A percentile compares a stretch with the other conserved stretches of the same genome.
Evolutionary conservation across 2,797 vertebrate species (phyloP).

Genomic region (Leontocebus nigricollis): DNA sequence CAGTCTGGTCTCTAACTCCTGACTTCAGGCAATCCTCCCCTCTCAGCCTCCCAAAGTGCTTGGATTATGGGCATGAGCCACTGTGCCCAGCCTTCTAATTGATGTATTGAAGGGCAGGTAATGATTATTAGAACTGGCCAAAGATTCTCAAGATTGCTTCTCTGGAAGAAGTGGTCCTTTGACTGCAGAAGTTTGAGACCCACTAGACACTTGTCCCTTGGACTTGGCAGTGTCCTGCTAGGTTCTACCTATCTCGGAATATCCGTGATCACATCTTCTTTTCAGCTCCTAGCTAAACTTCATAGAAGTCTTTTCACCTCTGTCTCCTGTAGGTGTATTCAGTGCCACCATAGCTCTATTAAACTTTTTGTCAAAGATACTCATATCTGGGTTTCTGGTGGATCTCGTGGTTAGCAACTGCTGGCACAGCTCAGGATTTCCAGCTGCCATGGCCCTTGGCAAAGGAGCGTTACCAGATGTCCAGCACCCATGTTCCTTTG

Average conservation of each 20-base stretch:
- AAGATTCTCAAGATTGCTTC: background rate
- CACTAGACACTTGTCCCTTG: background rate
- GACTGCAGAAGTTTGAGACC: background rate
- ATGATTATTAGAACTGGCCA: background rate
- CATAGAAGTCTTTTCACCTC: background rate
- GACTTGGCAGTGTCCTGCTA: background rate
- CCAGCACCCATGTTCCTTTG: background rate
- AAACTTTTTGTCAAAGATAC: background rate
- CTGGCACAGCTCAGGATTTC: background rate
- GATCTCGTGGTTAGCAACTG: background rate
- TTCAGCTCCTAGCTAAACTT: background rate
- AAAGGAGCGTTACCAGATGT: background rate
- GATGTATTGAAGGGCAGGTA: background rate
- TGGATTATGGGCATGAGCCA: too few species aligned
- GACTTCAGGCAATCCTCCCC: too few species aligned
- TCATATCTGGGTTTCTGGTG: background rate
- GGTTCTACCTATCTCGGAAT: background rate
- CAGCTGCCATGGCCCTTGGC: background rate
- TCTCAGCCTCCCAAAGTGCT: too few species aligned
- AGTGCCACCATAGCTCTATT: background rate
- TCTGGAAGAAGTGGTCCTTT: background rate
- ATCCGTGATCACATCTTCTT: rapidly evolving
- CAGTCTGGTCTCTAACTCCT: too few species aligned
- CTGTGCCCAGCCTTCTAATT: too few species aligned
- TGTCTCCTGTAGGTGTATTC: background rate